Conservation (phyloP, 2,888 invertebrate species). For the Bugula neritina region DNA sequence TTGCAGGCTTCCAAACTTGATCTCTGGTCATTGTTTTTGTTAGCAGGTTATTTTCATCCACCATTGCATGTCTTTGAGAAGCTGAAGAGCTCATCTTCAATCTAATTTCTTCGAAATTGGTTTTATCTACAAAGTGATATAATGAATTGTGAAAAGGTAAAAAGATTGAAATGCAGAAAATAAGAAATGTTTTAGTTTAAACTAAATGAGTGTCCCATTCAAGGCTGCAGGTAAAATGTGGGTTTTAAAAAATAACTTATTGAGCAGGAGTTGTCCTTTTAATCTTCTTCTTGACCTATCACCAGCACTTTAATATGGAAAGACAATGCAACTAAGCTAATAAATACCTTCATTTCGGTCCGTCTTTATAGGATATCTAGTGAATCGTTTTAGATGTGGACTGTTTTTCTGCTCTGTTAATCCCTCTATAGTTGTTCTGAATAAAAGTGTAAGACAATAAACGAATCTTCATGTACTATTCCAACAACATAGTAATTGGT, state of each 20-base stretch:
- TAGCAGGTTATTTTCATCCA: not conserved
- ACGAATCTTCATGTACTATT: too few species aligned
- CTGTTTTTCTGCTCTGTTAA: not conserved
- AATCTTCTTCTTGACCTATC: too few species aligned
- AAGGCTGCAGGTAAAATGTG: too few species aligned
- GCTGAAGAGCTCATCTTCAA: conserved; percentile 8
- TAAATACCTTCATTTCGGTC: not conserved
- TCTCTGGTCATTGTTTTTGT: not conserved
- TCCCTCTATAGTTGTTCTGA: conserved; percentile 1
- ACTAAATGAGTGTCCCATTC: too few species aligned
- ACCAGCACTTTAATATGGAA: too few species aligned
- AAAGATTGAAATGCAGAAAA: too few species aligned
- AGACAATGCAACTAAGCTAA: not conserved
- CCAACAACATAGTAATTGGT: too few species aligned
- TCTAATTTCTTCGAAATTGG: not conserved
- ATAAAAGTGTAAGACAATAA: too few species aligned
- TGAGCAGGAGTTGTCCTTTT: too few species aligned
- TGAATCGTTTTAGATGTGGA: not conserved
- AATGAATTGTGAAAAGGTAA: too few species aligned
- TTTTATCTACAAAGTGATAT: not conserved
- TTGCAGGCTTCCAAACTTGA: conserved; percentile 6
- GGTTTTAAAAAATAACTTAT: too few species aligned
- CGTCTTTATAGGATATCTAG: not conserved
- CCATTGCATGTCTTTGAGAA: not conserved
- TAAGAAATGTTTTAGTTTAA: too few species aligned